phyloP scores from a whole-genome alignment of 1,140 invertebrate species.

The Nephila pilipes region DNA sequence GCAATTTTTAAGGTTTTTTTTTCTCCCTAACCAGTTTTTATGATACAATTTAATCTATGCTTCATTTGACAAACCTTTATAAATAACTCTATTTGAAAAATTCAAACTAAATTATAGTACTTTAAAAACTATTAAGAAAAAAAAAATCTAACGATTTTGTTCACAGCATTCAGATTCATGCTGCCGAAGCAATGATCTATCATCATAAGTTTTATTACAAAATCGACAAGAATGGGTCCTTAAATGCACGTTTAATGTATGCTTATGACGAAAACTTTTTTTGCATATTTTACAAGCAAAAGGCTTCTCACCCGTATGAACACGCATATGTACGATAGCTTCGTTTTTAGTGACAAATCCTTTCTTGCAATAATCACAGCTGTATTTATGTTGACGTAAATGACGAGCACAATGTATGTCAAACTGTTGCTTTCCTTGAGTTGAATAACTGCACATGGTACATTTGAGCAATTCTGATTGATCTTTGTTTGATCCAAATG shows the following conservation, averaged over 20 bases:
- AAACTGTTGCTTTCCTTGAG: conserved; percentile 70
- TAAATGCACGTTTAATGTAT: conserved; percentile 72
- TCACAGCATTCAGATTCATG: conserved; percentile 62
- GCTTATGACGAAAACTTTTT: conserved; percentile 72
- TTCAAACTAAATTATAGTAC: neutral
- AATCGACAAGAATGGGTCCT: conserved; percentile 66
- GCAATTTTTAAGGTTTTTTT: no score
- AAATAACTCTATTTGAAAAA: neutral
- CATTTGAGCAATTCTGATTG: conserved; percentile 58
- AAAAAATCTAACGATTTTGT: neutral
- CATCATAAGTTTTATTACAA: conserved; percentile 59
- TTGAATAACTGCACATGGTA: conserved; percentile 63
- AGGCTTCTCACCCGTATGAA: conserved; percentile 69
- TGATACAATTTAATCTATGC: neutral
- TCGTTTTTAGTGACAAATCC: conserved; percentile 74
- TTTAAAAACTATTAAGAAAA: neutral
- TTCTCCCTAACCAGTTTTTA: no score
- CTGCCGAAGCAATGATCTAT: conserved; percentile 31
- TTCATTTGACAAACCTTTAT: neutral
- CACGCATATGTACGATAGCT: conserved; percentile 70
- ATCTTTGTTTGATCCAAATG: conserved; percentile 49
- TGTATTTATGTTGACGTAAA: conserved; percentile 63
- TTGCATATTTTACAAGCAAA: conserved; percentile 62
- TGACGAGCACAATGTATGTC: conserved; percentile 70
- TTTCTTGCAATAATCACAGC: conserved; percentile 67